Conservation (phyloP, 1,140 invertebrate genomes). For the Neodiprion fabricii region DNA sequence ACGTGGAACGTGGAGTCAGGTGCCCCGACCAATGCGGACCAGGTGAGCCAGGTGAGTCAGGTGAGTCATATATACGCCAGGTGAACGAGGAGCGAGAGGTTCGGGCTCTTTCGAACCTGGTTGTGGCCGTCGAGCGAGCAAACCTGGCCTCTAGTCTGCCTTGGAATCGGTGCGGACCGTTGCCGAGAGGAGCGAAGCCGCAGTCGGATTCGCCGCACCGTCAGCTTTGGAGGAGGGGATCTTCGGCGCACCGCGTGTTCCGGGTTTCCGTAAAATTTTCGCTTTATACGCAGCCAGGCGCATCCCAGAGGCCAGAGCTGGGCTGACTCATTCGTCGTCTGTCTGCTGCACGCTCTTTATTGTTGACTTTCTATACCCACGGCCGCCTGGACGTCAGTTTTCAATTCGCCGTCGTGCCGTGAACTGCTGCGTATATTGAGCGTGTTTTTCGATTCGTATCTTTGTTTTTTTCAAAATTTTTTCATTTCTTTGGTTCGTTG, state of each 20-base stretch:
- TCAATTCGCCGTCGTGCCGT: neutral
- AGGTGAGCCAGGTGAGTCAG: neutral
- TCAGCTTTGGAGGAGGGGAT: neutral
- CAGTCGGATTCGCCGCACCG: neutral
- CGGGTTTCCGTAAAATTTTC: constrained; percentile 1
- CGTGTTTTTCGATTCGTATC: too few species aligned
- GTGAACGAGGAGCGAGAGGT: neutral
- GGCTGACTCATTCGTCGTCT: neutral
- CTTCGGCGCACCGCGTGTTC: neutral
- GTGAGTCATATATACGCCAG: neutral
- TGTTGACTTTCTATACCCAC: neutral
- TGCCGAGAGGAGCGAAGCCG: neutral
- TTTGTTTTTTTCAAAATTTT: too few species aligned
- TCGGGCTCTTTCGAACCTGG: neutral
- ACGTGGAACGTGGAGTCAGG: neutral
- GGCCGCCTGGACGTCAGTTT: too few species aligned
- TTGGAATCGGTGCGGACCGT: neutral
- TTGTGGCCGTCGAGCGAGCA: neutral
- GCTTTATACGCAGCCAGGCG: neutral
- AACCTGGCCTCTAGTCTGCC: neutral
- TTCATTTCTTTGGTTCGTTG: too few species aligned
- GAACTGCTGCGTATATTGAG: neutral
- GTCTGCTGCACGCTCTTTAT: neutral
- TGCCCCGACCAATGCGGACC: neutral
- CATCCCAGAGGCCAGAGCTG: neutral